These are phyloP conservation scores for Vombatus ursinus DNA, from an alignment of 2,113 vertebrate genomes.

Conservation along the genomic window DNA sequence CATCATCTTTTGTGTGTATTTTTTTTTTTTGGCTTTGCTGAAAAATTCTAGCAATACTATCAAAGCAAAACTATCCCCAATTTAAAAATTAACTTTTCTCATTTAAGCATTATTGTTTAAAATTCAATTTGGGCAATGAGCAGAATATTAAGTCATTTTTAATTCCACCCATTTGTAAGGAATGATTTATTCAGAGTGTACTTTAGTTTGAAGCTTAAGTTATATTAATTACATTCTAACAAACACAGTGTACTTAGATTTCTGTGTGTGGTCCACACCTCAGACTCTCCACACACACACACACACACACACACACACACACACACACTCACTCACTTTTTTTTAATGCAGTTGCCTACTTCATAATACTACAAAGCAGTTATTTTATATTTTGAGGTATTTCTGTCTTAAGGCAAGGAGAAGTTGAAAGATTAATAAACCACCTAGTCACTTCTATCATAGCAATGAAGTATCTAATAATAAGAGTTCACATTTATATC, in stretches of 20 bases:
- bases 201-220: background rate
- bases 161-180: background rate
- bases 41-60: background rate
- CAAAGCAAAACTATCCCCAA: background rate
- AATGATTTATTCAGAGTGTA: background rate
- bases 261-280: background rate
- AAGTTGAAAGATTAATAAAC: background rate
- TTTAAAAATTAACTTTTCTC: background rate
- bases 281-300: background rate
- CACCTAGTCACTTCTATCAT: background rate
- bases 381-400: background rate
- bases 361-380: background rate
- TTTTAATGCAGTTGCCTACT: background rate
- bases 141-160: background rate
- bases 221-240: background rate
- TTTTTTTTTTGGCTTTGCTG: background rate
- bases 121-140: background rate
- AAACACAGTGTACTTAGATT: background rate
- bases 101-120: background rate
- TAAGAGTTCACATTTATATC: background rate
- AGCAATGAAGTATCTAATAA: background rate
- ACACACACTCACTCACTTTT: too few species aligned
- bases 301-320: too few species aligned
- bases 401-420: background rate
- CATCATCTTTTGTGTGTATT: background rate